Evolutionary conservation across 2,113 vertebrate genomes (phyloP), one percentile per base, ranked within the genome.

Genomic region (Quiscalus mexicanus): DNA sequence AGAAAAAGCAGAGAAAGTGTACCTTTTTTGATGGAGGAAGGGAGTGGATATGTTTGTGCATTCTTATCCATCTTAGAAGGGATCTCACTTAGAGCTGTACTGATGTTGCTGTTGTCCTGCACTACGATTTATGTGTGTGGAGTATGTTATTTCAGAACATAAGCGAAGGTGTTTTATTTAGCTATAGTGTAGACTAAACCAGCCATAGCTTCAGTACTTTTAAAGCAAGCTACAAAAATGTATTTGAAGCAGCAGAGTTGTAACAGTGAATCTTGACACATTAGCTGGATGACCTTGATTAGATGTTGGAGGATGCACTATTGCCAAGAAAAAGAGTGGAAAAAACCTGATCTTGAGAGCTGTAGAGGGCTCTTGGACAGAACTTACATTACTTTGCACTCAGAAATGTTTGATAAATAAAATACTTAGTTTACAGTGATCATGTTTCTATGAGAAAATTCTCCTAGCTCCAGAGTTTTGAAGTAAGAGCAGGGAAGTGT

Each of bases 1-100:
- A 84, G 83, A 78, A 85, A 95, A 95, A 95, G 90, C 78, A 83
- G 56, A 74, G 60, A 75, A 87, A 83, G n/a, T 2, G 14, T 16
- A 35, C 4, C 1, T 31, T 83, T 94, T 94, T 75, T 92, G 47
- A n/a, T 90, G 76, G 55, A 62, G 33, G 59, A 84, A 63, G 59
- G 73, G 56, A 65, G 25, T 23, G 71, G 24, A 68, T 41, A 19
- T 75, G 27, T 90, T 86, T 85, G 67, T 30, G 21, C 0, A 0
- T 59, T 82, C 45, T 85, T 82, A 37, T 12, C 15, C 8, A 3
- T 58, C 42, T 79, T 58, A 70, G 45, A 44, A 84, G 35, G 15
- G 14, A 39, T 33, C 10, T 74, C 4, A 8, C 9, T 84, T 3
- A 2, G 42, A 67, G 67, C 28, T 85, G 79, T 37, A 68, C 67